These are phyloP conservation scores for Chydorus sphaericus DNA, from an alignment of 2,888 invertebrate genomes.

Conservation along the genomic window DNA sequence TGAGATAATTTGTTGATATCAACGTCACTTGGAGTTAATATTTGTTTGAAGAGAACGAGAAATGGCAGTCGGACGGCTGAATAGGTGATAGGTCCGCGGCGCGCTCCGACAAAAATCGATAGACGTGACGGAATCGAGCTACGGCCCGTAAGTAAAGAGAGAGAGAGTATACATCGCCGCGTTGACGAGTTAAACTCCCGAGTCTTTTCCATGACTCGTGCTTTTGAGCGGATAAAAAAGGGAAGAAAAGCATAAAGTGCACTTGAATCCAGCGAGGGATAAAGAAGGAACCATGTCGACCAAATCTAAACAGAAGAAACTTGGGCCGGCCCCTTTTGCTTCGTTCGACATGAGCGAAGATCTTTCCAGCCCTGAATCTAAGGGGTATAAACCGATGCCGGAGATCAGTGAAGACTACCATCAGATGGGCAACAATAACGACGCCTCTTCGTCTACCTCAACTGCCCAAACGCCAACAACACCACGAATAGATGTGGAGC, in stretches of 20 bases:
- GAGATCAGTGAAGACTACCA: constrained; percentile 6
- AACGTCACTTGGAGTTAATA: too few relatives aligned
- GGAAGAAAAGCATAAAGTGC: too few relatives aligned
- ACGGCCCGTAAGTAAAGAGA: too few relatives aligned
- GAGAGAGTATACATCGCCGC: too few relatives aligned
- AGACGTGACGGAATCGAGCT: too few relatives aligned
- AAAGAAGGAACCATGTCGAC: too few relatives aligned
- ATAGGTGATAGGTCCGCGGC: constrained; percentile 6
- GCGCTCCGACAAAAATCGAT: not conserved
- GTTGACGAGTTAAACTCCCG: not conserved
- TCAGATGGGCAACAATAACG: not conserved
- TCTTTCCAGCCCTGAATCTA: constrained; percentile 37
- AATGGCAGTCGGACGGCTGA: not conserved
- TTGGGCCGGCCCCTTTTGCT: constrained; percentile 85
- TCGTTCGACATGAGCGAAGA: constrained; percentile 84
- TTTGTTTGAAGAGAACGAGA: not conserved
- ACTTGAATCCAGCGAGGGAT: not conserved
- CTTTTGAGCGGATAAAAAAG: too few relatives aligned
- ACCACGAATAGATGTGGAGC: constrained; percentile 75
- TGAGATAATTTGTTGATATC: too few relatives aligned
- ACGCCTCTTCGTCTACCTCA: constrained; percentile 11
- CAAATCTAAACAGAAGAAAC: constrained; percentile 41
- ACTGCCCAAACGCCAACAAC: constrained; percentile 46
- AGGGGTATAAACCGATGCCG: constrained; percentile 5
- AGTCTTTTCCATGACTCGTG: not conserved